Evolutionary conservation across 2,888 invertebrate species (phyloP), one percentile per base, ranked within the genome.

Genomic region (Sesamia inferens): DNA sequence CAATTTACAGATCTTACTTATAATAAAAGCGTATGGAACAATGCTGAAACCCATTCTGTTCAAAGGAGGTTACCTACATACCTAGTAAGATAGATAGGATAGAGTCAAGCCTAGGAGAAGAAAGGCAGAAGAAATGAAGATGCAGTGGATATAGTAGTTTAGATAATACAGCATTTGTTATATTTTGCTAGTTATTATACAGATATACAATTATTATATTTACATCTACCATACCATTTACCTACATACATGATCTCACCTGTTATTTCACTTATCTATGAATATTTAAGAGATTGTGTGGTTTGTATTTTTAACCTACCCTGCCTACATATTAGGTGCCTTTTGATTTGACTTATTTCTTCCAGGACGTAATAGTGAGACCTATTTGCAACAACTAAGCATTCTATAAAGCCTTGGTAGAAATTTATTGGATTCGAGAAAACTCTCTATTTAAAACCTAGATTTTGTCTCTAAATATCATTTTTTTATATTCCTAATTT

Each of bases 1-100:
- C 44, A 62, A 66, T 81, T 74, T 86, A 84, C 79, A 79, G 6
- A 51, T 44, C 1, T 48, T 31, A 24, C 22, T 7, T 55, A 57
- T 14, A 57, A 61, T 57, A 64, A 48, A 76, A 76, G 76, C 76
- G 64, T 64, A 76, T 74, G 51, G 31, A 80, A 76, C 79, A 76
- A 76, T 76, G 80, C 79, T 79, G 31, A 62, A 14, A 55, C 31
- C 47, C 5, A 42, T 64, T 58, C 7, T 79, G 19, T 44, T 73
- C 22, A 44, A 48, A 48, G 19, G 31, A 68, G 48, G 44, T 77
- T 59, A 51, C 78, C 59, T 54, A 78, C n/a, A 47, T 59, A 78
- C 70, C 42, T 69, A 59, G 55, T 24, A 10, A 13, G 6, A 62
- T 13, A 13, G 6, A 62, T 11, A 42, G 31, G 48, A 74, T 7